phyloP scores from a whole-genome alignment of 2,113 vertebrate species.

The Clarias gariepinus region DNA sequence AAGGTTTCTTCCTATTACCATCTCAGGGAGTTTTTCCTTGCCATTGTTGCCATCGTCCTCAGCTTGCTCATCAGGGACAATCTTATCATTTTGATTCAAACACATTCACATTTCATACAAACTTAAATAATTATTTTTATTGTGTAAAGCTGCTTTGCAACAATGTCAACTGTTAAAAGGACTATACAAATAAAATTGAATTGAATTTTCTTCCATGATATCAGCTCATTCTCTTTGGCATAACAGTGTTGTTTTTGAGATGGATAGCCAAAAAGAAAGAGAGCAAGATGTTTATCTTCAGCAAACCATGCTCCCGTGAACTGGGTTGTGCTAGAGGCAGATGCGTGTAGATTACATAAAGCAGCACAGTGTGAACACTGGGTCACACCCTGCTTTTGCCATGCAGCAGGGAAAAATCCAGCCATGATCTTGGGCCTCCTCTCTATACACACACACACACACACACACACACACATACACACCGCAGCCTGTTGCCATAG shows the following conservation, averaged over 20 bases:
- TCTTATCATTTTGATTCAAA: too few relatives aligned
- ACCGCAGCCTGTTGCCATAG: slow-evolving; percentile 53
- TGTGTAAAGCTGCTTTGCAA: too few relatives aligned
- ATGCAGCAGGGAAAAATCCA: slow-evolving; percentile 29
- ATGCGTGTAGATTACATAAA: slow-evolving; percentile 25
- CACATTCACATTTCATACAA: too few relatives aligned
- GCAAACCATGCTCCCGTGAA: neutral
- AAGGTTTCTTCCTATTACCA: too few relatives aligned
- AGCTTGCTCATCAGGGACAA: too few relatives aligned
- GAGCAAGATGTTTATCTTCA: neutral
- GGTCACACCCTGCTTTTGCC: slow-evolving; percentile 44
- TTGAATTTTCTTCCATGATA: neutral
- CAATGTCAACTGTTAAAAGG: too few relatives aligned
- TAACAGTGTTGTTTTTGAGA: neutral
- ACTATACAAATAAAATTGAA: too few relatives aligned
- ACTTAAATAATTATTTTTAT: too few relatives aligned
- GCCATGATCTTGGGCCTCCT: slow-evolving; percentile 7
- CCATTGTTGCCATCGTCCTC: too few relatives aligned
- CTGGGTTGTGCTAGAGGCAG: neutral
- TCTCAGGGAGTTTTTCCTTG: too few relatives aligned
- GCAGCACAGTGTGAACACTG: slow-evolving; percentile 25
- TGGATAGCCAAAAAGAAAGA: neutral
- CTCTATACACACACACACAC: slow-evolving; percentile 2
- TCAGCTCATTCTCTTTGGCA: neutral
- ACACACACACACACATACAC: neutral